phyloP scores from a whole-genome alignment of 2,113 vertebrate species.

The Tor tambroides region DNA sequence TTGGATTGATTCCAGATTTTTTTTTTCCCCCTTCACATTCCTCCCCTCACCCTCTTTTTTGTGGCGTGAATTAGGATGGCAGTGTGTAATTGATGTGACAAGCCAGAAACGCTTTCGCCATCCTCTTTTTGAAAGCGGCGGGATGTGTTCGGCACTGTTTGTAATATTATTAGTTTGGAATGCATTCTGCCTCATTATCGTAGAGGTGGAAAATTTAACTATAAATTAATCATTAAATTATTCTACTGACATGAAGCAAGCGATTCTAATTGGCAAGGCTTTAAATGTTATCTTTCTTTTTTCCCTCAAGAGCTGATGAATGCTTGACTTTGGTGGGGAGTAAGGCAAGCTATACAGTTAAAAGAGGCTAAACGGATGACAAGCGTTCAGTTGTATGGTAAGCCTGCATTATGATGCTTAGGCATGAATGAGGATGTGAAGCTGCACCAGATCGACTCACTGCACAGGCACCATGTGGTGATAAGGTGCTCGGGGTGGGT shows the following conservation, averaged over 20 bases:
- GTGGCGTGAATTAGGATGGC: conserved; percentile 49
- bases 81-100: conserved; percentile 70
- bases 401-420: conserved; percentile 45
- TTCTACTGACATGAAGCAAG: conserved; percentile 60
- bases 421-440: conserved; percentile 48
- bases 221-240: conserved; percentile 66
- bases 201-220: conserved; percentile 65
- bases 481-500: conserved; percentile 2
- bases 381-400: conserved; percentile 38
- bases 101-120: conserved; percentile 53
- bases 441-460: conserved; percentile 31
- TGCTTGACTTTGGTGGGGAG: conserved; percentile 32
- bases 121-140: conserved; percentile 9
- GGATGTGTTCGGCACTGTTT: conserved; percentile 61
- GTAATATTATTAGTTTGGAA: conserved; percentile 70
- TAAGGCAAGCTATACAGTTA: conserved; percentile 5
- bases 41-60: conserved; percentile 35
- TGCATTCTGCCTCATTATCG: conserved; percentile 62
- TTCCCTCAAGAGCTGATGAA: neutral
- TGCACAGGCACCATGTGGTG: conserved; percentile 26
- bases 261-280: conserved; percentile 59
- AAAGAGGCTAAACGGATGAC: conserved; percentile 42
- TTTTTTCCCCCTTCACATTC: conserved; percentile 12
- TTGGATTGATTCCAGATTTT: conserved; percentile 43
- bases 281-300: conserved; percentile 57